Conservation (phyloP, 1,140 invertebrate genomes). For the Brachionus calyciflorus region DNA sequence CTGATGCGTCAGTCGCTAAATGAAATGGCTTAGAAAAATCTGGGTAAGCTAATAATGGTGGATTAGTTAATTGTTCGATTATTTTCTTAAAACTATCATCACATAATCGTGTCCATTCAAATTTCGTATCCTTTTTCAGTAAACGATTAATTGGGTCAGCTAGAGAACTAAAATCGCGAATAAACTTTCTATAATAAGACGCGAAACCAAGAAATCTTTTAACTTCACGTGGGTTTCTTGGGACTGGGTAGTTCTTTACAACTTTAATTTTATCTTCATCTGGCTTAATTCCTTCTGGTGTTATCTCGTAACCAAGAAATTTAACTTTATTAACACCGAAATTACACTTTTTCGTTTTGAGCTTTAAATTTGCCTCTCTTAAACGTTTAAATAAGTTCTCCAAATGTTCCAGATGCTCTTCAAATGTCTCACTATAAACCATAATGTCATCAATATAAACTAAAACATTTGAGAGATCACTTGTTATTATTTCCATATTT, state of each 20-base stretch:
- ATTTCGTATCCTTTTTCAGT: neutral
- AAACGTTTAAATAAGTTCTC: neutral
- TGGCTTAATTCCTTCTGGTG: too few species aligned
- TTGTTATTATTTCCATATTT: slow-evolving; percentile 51
- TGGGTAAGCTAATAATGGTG: too few species aligned
- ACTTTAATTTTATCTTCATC: too few species aligned
- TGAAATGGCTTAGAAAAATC: too few species aligned
- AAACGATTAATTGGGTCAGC: neutral
- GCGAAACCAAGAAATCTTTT: too few species aligned
- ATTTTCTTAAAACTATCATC: neutral
- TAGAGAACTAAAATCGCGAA: too few species aligned
- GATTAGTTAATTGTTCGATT: too few species aligned
- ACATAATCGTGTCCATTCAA: neutral
- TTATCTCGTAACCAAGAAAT: too few species aligned
- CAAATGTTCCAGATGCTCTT: slow-evolving; percentile 1
- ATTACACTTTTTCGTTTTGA: slow-evolving; percentile 57
- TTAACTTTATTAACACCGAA: slow-evolving; percentile 4
- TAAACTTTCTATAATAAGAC: too few species aligned
- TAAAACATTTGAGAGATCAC: neutral
- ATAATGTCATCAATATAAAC: slow-evolving; percentile 19
- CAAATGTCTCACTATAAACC: neutral
- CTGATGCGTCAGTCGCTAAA: slow-evolving; percentile 49
- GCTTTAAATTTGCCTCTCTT: slow-evolving; percentile 53
- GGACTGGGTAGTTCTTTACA: too few species aligned
- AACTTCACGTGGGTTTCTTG: too few species aligned